A percentile compares a stretch with the other conserved stretches of the same genome.
phyloP scores from a whole-genome alignment of 2,888 invertebrate genomes.

The Diarsia mendica region DNA sequence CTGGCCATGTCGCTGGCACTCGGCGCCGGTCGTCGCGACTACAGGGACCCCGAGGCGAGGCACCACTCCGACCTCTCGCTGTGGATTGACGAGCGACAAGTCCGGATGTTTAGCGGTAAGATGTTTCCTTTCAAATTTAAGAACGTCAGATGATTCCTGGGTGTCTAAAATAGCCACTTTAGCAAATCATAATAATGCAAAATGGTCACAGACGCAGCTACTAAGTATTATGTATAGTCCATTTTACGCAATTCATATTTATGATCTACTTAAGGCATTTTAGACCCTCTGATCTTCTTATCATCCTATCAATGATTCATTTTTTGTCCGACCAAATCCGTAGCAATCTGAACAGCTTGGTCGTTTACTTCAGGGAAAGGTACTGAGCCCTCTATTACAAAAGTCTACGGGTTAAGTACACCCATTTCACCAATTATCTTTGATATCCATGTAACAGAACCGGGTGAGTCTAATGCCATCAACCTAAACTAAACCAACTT shows the following conservation, averaged over 20 bases:
- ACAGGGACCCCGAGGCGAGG: constrained; percentile 78
- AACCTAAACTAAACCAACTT: not conserved
- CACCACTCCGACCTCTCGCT: constrained; percentile 92
- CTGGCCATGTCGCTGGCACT: constrained; percentile 83
- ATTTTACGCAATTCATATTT: too few species aligned
- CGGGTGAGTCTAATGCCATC: not conserved
- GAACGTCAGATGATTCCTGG: too few species aligned
- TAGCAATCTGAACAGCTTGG: not conserved
- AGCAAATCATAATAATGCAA: too few species aligned
- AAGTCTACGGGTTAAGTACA: too few species aligned
- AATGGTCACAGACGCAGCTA: too few species aligned
- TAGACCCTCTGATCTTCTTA: too few species aligned
- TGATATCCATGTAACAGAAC: not conserved
- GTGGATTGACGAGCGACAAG: constrained; percentile 97
- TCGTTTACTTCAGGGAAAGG: not conserved
- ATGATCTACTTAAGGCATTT: too few species aligned
- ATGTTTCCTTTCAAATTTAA: too few species aligned
- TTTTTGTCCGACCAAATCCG: not conserved
- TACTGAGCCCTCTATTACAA: not conserved
- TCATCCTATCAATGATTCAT: not conserved
- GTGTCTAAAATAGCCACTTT: too few species aligned
- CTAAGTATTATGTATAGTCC: too few species aligned
- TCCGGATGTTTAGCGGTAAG: constrained; percentile 96
- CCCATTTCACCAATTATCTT: not conserved
- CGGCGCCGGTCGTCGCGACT: constrained; percentile 84